phyloP scores from a whole-genome alignment of 1,140 invertebrate species.

The Drosophila kohkoa region DNA sequence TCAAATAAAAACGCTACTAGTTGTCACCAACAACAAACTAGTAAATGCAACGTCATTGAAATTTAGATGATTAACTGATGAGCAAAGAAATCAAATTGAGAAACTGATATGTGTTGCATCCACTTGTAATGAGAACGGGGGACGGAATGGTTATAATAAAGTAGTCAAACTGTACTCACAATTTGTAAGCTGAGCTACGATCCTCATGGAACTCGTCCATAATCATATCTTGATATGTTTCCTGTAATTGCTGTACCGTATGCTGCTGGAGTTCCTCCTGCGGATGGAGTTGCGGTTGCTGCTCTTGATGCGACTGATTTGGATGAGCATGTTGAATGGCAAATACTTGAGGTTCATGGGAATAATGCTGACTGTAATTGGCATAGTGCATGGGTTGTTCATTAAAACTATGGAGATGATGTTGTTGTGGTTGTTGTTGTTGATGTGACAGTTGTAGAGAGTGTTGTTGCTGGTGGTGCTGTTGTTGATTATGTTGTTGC shows the following conservation, averaged over 20 bases:
- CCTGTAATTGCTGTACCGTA: conserved; percentile 52
- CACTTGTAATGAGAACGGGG: not conserved
- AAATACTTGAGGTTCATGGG: conserved; percentile 64
- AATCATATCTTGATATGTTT: conserved; percentile 68
- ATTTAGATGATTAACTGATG: too few relatives aligned
- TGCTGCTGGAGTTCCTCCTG: conserved; percentile 47
- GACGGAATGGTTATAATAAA: not conserved
- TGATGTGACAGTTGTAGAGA: conserved; percentile 46
- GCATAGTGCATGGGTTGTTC: conserved; percentile 45
- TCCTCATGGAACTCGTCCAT: conserved; percentile 81
- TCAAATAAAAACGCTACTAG: too few relatives aligned
- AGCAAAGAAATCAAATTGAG: not conserved
- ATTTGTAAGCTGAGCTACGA: conserved; percentile 58
- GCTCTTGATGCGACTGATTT: conserved; percentile 36
- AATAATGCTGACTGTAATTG: conserved; percentile 58
- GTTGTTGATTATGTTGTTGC: conserved; percentile 58
- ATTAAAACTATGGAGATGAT: conserved; percentile 51
- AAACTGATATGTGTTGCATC: not conserved
- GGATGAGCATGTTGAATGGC: conserved; percentile 43
- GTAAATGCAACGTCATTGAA: too few relatives aligned
- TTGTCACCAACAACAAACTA: too few relatives aligned
- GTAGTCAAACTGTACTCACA: conserved; percentile 65
- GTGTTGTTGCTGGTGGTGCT: conserved; percentile 56
- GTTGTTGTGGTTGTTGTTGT: conserved; percentile 59
- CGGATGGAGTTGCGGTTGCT: conserved; percentile 33